phyloP scores from a whole-genome alignment of 2,797 vertebrate species.

The Rhodeus uyekii region DNA sequence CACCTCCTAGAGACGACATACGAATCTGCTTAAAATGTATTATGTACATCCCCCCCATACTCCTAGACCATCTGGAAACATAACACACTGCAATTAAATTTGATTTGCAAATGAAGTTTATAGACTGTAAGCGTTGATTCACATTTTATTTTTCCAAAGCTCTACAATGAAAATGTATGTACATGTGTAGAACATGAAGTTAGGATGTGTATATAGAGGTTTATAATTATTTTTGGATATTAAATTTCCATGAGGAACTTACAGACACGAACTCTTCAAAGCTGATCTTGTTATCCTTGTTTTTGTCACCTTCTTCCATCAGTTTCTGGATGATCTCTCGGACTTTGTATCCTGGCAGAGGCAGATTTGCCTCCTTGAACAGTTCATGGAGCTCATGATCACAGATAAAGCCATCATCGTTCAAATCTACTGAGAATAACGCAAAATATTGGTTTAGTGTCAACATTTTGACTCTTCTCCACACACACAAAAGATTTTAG shows the following conservation, averaged over 20 bases:
- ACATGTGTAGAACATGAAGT: not conserved
- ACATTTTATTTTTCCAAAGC: not conserved
- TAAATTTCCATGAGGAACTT: too few relatives aligned
- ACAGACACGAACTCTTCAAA: constrained; percentile 93
- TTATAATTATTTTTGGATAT: not conserved
- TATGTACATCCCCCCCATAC: too few relatives aligned
- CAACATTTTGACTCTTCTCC: not conserved
- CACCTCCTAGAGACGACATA: too few relatives aligned
- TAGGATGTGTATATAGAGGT: not conserved
- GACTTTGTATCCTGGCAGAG: constrained; percentile 90
- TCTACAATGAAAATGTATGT: not conserved
- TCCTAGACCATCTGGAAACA: too few relatives aligned
- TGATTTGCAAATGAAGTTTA: not conserved
- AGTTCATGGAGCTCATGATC: constrained; percentile 90
- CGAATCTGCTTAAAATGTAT: too few relatives aligned
- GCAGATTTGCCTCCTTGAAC: constrained; percentile 89
- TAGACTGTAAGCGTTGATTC: not conserved
- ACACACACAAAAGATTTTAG: too few relatives aligned
- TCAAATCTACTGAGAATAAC: constrained; percentile 80
- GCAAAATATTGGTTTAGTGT: not conserved
- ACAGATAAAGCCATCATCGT: constrained; percentile 85
- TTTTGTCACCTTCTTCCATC: constrained; percentile 84
- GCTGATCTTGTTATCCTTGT: constrained; percentile 93
- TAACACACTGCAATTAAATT: too few relatives aligned
- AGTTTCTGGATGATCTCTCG: constrained; percentile 95